Conservation (phyloP, 2,113 vertebrate species). For the Tinamus guttatus region DNA sequence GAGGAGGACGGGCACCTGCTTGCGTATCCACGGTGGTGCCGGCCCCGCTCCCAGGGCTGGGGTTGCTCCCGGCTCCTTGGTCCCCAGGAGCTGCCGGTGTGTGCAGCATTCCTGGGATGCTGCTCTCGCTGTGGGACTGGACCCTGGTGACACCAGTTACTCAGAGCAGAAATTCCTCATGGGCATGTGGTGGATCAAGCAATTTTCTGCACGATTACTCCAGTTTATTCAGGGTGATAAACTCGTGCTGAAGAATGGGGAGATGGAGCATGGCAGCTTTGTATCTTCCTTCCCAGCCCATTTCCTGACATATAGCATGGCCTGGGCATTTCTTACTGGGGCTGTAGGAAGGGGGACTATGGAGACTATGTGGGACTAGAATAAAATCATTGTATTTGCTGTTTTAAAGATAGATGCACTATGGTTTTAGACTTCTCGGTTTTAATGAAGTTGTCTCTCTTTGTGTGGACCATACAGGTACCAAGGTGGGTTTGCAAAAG, state of each 20-base stretch:
- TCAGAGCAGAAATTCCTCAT: slow-evolving; percentile 14
- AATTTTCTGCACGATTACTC: slow-evolving; percentile 56
- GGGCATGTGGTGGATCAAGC: background rate
- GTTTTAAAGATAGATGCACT: background rate
- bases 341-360: background rate
- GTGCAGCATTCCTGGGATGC: background rate
- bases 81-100: background rate
- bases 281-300: background rate
- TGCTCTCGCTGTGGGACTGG: background rate
- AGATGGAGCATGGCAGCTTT: background rate
- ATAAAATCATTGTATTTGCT: background rate
- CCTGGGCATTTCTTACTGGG: background rate
- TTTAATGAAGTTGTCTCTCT: background rate
- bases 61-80: background rate
- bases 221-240: slow-evolving; percentile 46
- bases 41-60: background rate
- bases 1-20: background rate
- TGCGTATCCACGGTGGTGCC: background rate
- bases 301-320: background rate
- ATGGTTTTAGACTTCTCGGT: background rate
- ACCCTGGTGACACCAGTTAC: background rate
- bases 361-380: background rate
- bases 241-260: background rate
- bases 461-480: background rate
- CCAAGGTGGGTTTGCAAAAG: background rate